Conservation (phyloP, 2,797 vertebrate species). For the Acanthopagrus latus region DNA sequence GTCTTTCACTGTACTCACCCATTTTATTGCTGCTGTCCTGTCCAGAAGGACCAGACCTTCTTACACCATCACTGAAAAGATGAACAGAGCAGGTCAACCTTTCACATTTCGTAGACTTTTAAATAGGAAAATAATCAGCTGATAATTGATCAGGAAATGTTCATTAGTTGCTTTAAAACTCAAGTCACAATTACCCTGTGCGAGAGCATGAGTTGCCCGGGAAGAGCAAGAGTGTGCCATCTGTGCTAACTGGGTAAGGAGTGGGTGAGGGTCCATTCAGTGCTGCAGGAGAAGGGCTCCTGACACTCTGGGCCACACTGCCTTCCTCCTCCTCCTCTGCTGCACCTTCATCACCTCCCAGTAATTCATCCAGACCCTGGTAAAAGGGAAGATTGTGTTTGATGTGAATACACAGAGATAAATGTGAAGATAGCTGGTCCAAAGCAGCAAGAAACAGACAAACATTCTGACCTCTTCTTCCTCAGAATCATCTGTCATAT, state of each 20-base stretch:
- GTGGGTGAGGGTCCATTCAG: slow-evolving; percentile 77
- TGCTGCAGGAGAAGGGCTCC: slow-evolving; percentile 66
- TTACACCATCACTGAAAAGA: slow-evolving; percentile 75
- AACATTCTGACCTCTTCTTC: slow-evolving; percentile 83
- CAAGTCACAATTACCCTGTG: slow-evolving; percentile 84
- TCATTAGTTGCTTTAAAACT: background rate
- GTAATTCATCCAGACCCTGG: slow-evolving; percentile 89
- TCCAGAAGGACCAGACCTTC: slow-evolving; percentile 70
- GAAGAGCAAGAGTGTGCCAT: slow-evolving; percentile 93
- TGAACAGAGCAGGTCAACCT: slow-evolving; percentile 4
- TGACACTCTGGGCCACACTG: slow-evolving; percentile 60
- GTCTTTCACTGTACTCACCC: slow-evolving; percentile 72
- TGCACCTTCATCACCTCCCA: slow-evolving; percentile 82
- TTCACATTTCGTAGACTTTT: no score
- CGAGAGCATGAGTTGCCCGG: slow-evolving; percentile 93
- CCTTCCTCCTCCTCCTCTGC: slow-evolving; percentile 74
- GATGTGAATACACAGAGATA: background rate
- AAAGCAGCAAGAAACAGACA: background rate
- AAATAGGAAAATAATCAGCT: no score
- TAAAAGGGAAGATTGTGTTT: background rate
- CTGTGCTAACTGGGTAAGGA: slow-evolving; percentile 83
- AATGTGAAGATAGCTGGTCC: background rate
- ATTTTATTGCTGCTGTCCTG: slow-evolving; percentile 78
- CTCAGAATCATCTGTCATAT: slow-evolving; percentile 93
- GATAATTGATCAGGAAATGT: background rate